Percentiles rank a stretch among this genome's conserved stretches.
Evolutionary conservation across 1,140 invertebrate species (phyloP).

Genomic region (Eriocheir sinensis): DNA sequence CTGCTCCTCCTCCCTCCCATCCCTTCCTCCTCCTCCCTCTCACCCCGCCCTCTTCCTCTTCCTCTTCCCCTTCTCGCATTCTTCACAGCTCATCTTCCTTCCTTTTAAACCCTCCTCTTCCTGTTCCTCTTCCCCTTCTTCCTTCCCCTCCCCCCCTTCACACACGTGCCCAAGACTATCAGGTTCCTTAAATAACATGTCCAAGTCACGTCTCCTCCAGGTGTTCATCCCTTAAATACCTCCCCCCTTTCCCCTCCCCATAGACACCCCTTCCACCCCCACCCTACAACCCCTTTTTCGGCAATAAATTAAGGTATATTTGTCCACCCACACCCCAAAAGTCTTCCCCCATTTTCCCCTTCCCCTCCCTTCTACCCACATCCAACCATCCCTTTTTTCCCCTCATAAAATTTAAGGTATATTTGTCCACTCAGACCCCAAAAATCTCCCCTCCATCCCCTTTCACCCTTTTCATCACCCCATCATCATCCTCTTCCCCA

Average conservation of each 20-base stretch:
- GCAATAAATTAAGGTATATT: too few species aligned
- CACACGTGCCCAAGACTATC: conserved; percentile 12
- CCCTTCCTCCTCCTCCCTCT: neutral
- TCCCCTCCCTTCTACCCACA: neutral
- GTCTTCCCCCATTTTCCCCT: neutral
- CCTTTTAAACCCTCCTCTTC: neutral
- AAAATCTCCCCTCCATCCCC: too few species aligned
- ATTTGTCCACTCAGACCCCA: too few species aligned
- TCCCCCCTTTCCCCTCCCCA: neutral
- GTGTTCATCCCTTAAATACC: neutral
- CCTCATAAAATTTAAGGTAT: too few species aligned
- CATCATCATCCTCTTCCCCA: too few species aligned
- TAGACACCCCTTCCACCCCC: neutral
- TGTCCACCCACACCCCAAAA: neutral
- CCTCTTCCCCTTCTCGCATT: neutral
- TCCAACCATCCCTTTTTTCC: too few species aligned
- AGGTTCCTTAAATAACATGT: neutral
- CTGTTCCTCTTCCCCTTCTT: neutral
- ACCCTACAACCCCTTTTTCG: neutral
- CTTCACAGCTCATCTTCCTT: neutral
- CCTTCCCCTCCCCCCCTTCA: neutral
- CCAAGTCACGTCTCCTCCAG: neutral
- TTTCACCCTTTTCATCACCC: too few species aligned
- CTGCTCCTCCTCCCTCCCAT: neutral
- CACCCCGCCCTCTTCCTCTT: neutral